Conservation (phyloP, 64 coral and sea anemone genomes). For the Orbicella faveolata region DNA sequence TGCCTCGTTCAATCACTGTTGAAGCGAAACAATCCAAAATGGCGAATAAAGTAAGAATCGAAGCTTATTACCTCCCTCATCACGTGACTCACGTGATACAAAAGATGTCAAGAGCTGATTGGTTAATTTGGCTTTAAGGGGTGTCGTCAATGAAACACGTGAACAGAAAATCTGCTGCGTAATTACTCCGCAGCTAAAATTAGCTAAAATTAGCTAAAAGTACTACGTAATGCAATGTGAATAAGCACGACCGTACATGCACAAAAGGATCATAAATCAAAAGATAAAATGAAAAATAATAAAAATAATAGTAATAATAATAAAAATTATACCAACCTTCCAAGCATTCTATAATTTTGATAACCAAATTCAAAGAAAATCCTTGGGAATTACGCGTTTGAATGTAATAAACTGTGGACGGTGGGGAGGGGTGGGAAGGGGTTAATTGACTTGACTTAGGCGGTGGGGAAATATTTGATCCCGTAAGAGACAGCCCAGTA, state of each 20-base stretch:
- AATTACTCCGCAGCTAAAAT: background rate
- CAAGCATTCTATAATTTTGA: too few species aligned
- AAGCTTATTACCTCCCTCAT: background rate
- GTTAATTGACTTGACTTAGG: too few species aligned
- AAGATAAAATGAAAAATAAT: too few species aligned
- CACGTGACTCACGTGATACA: background rate
- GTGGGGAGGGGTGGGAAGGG: too few species aligned
- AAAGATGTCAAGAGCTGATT: background rate
- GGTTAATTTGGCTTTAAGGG: background rate
- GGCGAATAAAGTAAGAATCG: background rate
- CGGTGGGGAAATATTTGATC: too few species aligned
- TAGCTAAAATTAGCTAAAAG: background rate
- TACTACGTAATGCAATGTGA: background rate
- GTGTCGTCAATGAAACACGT: background rate
- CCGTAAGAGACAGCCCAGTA: too few species aligned
- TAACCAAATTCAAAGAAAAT: too few species aligned
- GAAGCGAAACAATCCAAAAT: conserved; percentile 94
- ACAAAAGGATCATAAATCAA: too few species aligned
- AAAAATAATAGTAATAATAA: too few species aligned
- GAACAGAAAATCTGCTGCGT: background rate
- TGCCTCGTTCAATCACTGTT: conserved; percentile 99
- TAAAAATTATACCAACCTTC: too few species aligned
- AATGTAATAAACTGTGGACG: too few species aligned
- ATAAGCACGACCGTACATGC: background rate
- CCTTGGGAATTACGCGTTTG: too few species aligned